phyloP scores from a whole-genome alignment of 2,113 vertebrate genomes.

The Paratilapia polleni region DNA sequence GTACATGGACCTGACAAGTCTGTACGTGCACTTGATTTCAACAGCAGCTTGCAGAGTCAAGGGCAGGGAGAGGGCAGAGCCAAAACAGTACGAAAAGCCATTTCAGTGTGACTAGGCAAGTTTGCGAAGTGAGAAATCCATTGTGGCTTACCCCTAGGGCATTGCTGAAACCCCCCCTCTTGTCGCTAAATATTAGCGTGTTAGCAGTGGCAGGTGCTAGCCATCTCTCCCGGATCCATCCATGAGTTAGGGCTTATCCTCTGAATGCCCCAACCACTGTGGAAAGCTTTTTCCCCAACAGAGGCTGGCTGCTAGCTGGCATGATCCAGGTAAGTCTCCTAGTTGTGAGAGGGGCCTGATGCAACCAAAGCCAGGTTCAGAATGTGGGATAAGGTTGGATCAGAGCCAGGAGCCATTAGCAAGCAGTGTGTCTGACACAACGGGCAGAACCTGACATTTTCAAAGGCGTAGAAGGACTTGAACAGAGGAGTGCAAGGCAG shows the following conservation, averaged over 20 bases:
- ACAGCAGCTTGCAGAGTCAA: slow-evolving; percentile 53
- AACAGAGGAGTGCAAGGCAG: slow-evolving; percentile 62
- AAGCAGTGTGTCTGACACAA: slow-evolving; percentile 63
- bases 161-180: slow-evolving; percentile 39
- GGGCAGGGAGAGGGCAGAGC: slow-evolving; percentile 61
- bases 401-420: slow-evolving; percentile 71
- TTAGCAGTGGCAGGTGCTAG: slow-evolving; percentile 61
- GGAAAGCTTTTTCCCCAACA: slow-evolving; percentile 34
- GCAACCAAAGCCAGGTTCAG: slow-evolving; percentile 60
- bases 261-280: slow-evolving; percentile 31
- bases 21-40: slow-evolving; percentile 59
- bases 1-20: slow-evolving; percentile 54
- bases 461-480: slow-evolving; percentile 66
- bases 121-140: slow-evolving; percentile 59
- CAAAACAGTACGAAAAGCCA: slow-evolving; percentile 42
- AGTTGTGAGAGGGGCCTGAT: slow-evolving; percentile 34
- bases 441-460: slow-evolving; percentile 66
- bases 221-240: slow-evolving; percentile 28
- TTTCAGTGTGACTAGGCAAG: slow-evolving; percentile 41
- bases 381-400: slow-evolving; percentile 67
- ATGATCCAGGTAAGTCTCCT: slow-evolving; percentile 65
- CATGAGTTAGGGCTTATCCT: slow-evolving; percentile 49
- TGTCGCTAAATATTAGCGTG: slow-evolving; percentile 46
- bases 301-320: slow-evolving; percentile 25
- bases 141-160: slow-evolving; percentile 45